Conservation (phyloP, 2,797 vertebrate species). For the Eutrigla gurnardus region DNA sequence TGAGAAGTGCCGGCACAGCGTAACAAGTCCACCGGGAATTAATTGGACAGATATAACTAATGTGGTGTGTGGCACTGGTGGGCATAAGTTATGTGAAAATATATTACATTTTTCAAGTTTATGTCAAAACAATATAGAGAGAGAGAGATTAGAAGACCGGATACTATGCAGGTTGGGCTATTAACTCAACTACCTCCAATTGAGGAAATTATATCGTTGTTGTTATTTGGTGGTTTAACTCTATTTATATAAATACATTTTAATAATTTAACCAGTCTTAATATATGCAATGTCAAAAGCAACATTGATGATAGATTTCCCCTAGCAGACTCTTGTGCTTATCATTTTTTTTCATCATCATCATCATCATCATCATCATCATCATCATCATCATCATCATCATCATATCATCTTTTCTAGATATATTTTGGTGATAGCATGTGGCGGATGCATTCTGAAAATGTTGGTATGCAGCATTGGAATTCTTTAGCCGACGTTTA, state of each 20-base stretch:
- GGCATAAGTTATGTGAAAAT: constrained; percentile 7
- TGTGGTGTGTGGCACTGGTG: constrained; percentile 1
- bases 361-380: no score
- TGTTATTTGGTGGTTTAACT: no score
- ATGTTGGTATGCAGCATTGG: not conserved
- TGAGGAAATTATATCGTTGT: not conserved
- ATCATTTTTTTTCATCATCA: not conserved
- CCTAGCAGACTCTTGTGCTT: not conserved
- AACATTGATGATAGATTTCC: not conserved
- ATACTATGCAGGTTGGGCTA: not conserved
- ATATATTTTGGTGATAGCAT: constrained; percentile 1
- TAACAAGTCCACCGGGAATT: constrained; percentile 32
- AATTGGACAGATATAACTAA: constrained; percentile 19
- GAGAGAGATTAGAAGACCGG: not conserved
- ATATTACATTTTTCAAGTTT: constrained; percentile 24
- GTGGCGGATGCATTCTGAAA: not conserved
- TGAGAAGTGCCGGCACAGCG: constrained; percentile 39
- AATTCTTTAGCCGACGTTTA: not conserved
- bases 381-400: no score
- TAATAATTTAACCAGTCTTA: no score
- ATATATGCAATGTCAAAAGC: not conserved
- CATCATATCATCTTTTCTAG: not conserved
- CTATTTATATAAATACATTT: no score
- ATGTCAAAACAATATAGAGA: constrained; percentile 1
- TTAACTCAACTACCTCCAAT: not conserved